Conservation (phyloP, 2,888 invertebrate species). For the Gryllus longicercus region DNA sequence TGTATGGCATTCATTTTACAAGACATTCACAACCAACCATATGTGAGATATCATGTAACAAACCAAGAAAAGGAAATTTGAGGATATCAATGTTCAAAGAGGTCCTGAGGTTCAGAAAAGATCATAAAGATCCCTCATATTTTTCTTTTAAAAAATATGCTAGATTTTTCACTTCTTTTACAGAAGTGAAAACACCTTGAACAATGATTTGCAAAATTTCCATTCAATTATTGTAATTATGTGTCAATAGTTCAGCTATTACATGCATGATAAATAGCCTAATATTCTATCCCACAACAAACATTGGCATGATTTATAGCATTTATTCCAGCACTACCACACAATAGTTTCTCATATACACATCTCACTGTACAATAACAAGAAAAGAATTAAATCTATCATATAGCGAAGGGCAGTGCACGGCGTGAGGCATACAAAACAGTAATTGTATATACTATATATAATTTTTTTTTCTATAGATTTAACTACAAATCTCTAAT, state of each 20-base stretch:
- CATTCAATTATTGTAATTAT: too few relatives aligned
- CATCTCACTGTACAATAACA: conserved; percentile 38
- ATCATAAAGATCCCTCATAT: too few relatives aligned
- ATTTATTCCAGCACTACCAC: conserved; percentile 28
- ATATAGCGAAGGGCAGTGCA: conserved; percentile 37
- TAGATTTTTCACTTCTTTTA: too few relatives aligned
- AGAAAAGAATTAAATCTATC: conserved; percentile 37
- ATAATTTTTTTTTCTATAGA: conserved; percentile 34
- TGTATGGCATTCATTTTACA: too few relatives aligned
- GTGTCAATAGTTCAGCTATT: background rate
- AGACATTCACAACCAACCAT: too few relatives aligned
- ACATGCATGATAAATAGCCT: background rate
- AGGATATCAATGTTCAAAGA: too few relatives aligned
- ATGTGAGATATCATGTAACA: too few relatives aligned
- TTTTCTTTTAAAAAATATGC: too few relatives aligned
- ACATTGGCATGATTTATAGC: conserved; percentile 36
- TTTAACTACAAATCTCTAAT: conserved; percentile 31
- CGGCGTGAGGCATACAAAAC: conserved; percentile 37
- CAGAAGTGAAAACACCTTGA: too few relatives aligned
- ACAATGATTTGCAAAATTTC: too few relatives aligned
- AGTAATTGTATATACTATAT: conserved; percentile 31
- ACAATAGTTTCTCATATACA: conserved; percentile 33
- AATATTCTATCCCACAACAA: conserved; percentile 27
- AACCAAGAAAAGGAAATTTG: too few relatives aligned
- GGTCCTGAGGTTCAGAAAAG: too few relatives aligned